Conservation (phyloP, 2,888 invertebrate genomes). For the Idaea aversata region DNA sequence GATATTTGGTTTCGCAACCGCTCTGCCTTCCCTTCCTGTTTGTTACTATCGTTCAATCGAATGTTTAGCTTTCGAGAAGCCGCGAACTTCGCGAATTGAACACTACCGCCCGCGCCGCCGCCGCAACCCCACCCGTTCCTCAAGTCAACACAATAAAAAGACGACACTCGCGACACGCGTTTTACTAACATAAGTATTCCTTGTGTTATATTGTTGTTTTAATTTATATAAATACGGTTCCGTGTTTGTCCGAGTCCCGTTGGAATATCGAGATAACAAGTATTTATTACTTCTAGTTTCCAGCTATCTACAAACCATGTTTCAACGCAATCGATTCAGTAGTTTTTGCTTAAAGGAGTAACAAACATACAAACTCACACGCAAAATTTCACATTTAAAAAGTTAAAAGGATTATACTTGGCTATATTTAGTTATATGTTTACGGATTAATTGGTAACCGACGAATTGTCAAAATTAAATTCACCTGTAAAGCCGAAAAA, state of each 20-base stretch:
- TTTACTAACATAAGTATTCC: no score
- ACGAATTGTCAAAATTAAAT: constrained; percentile 18
- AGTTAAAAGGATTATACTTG: background rate
- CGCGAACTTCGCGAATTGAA: background rate
- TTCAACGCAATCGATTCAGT: no score
- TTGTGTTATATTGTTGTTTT: no score
- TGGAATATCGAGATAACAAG: no score
- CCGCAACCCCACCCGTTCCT: constrained; percentile 18
- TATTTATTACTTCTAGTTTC: no score
- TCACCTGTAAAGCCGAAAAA: constrained; percentile 14
- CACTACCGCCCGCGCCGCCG: constrained; percentile 8
- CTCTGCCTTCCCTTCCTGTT: background rate
- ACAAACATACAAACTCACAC: no score
- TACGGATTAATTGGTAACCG: constrained; percentile 17
- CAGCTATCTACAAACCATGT: no score
- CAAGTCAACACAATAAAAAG: background rate
- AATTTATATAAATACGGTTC: no score
- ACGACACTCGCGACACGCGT: no score
- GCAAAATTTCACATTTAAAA: background rate
- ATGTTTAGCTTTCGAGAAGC: constrained; percentile 9
- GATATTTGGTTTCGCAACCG: constrained; percentile 14
- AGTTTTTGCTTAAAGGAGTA: no score
- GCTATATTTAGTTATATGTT: constrained; percentile 15
- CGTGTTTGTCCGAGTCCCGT: no score
- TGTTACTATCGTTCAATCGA: background rate